phyloP scores from a whole-genome alignment of 2,797 vertebrate species.

The Botia almorhae region DNA sequence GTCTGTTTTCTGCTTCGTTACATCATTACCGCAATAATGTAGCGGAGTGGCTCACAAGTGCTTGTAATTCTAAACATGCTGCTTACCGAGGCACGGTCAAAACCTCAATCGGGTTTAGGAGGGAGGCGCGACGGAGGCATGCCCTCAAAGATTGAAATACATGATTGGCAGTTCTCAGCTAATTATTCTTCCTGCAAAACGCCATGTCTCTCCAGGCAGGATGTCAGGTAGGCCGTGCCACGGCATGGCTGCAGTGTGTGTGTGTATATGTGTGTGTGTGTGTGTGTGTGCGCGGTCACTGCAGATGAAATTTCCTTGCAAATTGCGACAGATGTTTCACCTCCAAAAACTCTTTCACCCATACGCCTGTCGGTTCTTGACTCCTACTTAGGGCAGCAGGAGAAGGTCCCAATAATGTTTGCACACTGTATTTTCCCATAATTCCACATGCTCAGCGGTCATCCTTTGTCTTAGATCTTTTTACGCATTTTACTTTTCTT shows the following conservation, averaged over 20 bases:
- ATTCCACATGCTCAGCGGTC: not conserved
- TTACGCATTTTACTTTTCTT: not conserved
- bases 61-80: slow-evolving; percentile 6
- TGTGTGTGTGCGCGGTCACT: slow-evolving; percentile 54
- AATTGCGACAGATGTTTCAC: slow-evolving; percentile 59
- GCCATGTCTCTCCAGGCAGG: not conserved
- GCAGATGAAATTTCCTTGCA: slow-evolving; percentile 54
- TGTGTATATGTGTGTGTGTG: slow-evolving; percentile 53
- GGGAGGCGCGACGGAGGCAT: not conserved
- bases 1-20: slow-evolving; percentile 2
- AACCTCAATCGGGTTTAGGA: slow-evolving; percentile 9
- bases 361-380: slow-evolving; percentile 81
- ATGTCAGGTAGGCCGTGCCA: slow-evolving; percentile 46
- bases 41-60: not conserved
- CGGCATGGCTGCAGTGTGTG: slow-evolving; percentile 61
- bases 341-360: slow-evolving; percentile 72
- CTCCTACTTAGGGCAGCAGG: slow-evolving; percentile 72
- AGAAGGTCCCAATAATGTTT: slow-evolving; percentile 41
- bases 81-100: not conserved
- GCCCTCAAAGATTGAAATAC: not conserved
- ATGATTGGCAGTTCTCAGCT: not conserved
- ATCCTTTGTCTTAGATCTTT: not conserved
- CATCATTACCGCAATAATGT: not conserved
- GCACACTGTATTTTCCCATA: slow-evolving; percentile 12
- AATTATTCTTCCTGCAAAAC: slow-evolving; percentile 6